Evolutionary conservation across 2,113 vertebrate species (phyloP), one percentile per base, ranked within the genome.

Genomic region (Rhinoptilus africanus): DNA sequence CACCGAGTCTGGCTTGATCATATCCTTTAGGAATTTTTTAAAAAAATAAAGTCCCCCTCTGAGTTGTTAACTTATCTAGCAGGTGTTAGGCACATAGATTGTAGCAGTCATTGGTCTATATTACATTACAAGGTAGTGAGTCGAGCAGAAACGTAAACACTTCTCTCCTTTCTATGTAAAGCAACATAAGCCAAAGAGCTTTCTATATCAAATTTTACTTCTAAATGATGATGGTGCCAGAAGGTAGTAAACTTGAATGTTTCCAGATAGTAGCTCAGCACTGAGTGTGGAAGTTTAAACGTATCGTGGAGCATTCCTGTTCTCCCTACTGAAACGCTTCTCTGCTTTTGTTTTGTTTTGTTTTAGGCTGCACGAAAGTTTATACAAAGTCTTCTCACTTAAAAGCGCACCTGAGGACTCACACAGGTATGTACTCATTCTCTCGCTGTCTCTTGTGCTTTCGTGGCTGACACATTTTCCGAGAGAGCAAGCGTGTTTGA

Each of bases 361-460:
- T 97, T 96, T 92, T 92, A 99, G 99, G 99, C 60, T 99, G 99
- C 97, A 99, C 98, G 67, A 99, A 99, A 98, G 99, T 99, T 63
- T 99, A 99, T 98, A 99, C 99, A 87, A 99, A 99, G 98, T 99
- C 99, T 41, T 99, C 99, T 93, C 99, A 99, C 98, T 98, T 99
- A 97, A 99, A 99, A 98, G 99, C 99, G 32, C 99, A 99, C 98
- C 98, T 99, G 96, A 99, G 99, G 96, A 99, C 99, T 96, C 99
- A 99, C 97, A 99, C 99, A 88, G 99, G 99, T 99, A 99, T 97
- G 98, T 97, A 92, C 91, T 97, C 95, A 0, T 22, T 62, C 32
- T 35, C 62, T 79, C 8, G 0, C 59, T 78, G 34, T 95, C 96
- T 88, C 95, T 93, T 96, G 86, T 94, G 97, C 19, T 5, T 93